Conservation (phyloP, 2,888 invertebrate species). For the Archips crataeganus region DNA sequence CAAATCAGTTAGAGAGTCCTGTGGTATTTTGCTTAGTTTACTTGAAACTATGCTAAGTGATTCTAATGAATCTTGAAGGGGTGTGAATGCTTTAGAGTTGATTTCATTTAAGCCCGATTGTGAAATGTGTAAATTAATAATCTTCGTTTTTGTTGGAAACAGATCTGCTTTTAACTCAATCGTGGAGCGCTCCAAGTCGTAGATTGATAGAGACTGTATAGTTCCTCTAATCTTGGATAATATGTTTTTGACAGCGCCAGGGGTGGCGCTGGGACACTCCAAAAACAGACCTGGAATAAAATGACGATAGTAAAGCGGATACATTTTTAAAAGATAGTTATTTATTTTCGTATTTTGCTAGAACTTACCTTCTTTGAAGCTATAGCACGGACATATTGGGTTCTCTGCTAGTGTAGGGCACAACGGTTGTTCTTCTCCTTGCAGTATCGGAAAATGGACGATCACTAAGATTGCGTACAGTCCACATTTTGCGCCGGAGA, state of each 20-base stretch:
- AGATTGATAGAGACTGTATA: constrained; percentile 94
- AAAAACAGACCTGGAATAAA: constrained; percentile 90
- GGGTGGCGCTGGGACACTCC: constrained; percentile 94
- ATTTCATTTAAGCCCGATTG: constrained; percentile 90
- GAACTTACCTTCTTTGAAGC: constrained; percentile 92
- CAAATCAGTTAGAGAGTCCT: constrained; percentile 90
- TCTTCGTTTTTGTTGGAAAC: constrained; percentile 89
- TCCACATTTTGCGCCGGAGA: constrained; percentile 75
- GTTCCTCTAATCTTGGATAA: constrained; percentile 89
- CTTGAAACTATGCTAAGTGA: constrained; percentile 92
- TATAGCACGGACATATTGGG: constrained; percentile 95
- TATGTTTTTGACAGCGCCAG: constrained; percentile 90
- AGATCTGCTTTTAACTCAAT: constrained; percentile 90
- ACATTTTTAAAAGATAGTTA: background rate
- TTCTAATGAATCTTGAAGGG: constrained; percentile 89
- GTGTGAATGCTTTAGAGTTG: constrained; percentile 88
- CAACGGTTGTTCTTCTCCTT: constrained; percentile 84
- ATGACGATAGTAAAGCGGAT: background rate
- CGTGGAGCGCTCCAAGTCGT: constrained; percentile 94
- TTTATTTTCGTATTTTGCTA: background rate
- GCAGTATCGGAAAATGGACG: constrained; percentile 81
- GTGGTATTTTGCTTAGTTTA: constrained; percentile 90
- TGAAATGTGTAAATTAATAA: constrained; percentile 91
- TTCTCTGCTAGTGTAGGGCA: constrained; percentile 92
- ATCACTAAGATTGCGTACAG: constrained; percentile 85